A percentile compares a stretch with the other conserved stretches of the same genome.
phyloP scores from a whole-genome alignment of 1,140 invertebrate genomes.

The Formica exsecta region DNA sequence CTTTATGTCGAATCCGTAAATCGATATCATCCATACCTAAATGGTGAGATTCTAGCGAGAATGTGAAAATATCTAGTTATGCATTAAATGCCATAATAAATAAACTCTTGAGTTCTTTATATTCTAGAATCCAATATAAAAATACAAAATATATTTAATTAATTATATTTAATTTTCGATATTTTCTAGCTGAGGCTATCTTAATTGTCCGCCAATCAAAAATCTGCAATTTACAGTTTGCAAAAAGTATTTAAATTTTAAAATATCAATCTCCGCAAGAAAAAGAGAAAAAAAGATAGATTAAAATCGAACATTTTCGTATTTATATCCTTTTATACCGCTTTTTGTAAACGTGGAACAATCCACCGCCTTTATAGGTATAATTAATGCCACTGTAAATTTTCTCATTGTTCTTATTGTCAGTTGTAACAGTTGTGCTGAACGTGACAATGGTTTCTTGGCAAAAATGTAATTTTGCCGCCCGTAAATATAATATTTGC shows the following conservation, averaged over 20 bases:
- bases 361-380: background rate
- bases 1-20: constrained; percentile 55
- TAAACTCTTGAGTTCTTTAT: too few relatives aligned
- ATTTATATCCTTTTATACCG: background rate
- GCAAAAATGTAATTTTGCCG: constrained; percentile 11
- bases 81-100: background rate
- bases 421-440: constrained; percentile 32
- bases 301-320: constrained; percentile 1
- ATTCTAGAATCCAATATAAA: too few relatives aligned
- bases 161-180: background rate
- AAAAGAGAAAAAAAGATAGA: background rate
- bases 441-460: constrained; percentile 51
- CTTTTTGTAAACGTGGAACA: background rate
- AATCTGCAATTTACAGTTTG: too few relatives aligned
- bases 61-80: constrained; percentile 10
- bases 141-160: background rate
- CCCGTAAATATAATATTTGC: constrained; percentile 62
- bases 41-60: constrained; percentile 8
- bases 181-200: background rate
- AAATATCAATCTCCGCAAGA: background rate
- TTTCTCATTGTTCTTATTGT: constrained; percentile 35
- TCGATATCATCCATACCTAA: constrained; percentile 39
- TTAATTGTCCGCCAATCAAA: background rate
- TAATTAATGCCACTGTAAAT: constrained; percentile 42
- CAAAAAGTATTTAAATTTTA: background rate